Conservation (phyloP, 2,797 vertebrate species). For the Helostoma temminkii region DNA sequence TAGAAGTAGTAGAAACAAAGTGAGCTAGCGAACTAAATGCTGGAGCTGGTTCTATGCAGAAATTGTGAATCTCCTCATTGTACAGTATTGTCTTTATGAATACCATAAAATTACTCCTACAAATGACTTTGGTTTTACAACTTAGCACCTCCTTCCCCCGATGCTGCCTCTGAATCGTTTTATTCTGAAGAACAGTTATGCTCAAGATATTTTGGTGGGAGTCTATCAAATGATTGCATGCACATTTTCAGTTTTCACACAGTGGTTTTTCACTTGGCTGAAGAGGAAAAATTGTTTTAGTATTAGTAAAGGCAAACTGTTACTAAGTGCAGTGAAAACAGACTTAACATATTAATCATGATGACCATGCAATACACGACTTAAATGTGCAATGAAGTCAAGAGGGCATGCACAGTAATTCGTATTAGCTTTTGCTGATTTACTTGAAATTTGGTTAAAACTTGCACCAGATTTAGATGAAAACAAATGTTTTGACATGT, state of each 20-base stretch:
- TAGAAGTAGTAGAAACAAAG: not conserved
- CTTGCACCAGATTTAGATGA: not conserved
- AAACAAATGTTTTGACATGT: conserved; percentile 23
- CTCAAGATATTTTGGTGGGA: not conserved
- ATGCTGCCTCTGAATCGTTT: conserved; percentile 5
- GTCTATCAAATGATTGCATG: not conserved
- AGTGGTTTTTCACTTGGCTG: no score
- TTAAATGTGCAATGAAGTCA: no score
- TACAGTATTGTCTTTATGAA: not conserved
- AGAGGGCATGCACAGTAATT: no score
- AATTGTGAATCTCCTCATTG: not conserved
- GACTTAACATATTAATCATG: no score
- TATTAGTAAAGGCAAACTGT: no score
- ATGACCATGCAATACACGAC: no score
- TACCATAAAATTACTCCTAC: not conserved
- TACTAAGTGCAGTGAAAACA: no score
- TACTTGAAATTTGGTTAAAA: not conserved
- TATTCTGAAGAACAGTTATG: not conserved
- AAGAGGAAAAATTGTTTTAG: no score
- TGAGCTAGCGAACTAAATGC: not conserved
- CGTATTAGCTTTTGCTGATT: not conserved
- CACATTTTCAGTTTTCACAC: no score
- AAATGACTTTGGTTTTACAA: conserved; percentile 29
- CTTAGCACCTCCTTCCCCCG: conserved; percentile 14
- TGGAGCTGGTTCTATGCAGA: conserved; percentile 6